Conservation (phyloP, 2,113 vertebrate species). For the Acrocephalus arundinaceus region DNA sequence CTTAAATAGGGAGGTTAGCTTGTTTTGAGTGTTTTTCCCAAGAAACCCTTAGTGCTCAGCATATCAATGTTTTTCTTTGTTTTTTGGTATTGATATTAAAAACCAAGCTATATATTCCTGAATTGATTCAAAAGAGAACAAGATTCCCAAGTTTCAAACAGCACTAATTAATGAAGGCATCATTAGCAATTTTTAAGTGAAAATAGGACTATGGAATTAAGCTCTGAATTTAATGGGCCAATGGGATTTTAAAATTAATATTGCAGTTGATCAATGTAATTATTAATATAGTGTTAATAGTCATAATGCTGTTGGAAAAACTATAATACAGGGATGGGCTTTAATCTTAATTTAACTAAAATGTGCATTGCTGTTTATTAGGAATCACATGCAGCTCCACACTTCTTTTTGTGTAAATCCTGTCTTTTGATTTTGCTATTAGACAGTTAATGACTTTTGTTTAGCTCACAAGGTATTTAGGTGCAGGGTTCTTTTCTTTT, state of each 20-base stretch:
- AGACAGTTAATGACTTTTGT: neutral
- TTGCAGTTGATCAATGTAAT: neutral
- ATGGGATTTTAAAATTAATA: neutral
- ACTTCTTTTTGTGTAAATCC: neutral
- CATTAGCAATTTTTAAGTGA: neutral
- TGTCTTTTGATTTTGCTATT: neutral
- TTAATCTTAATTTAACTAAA: neutral
- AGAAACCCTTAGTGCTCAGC: neutral
- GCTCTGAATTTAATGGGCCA: neutral
- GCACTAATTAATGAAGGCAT: neutral
- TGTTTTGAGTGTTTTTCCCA: fast-evolving
- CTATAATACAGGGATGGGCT: neutral
- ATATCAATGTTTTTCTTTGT: neutral
- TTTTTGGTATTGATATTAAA: neutral
- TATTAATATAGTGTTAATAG: neutral
- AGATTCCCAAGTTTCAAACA: neutral
- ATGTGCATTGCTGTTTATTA: neutral
- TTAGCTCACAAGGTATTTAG: neutral
- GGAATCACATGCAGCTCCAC: neutral
- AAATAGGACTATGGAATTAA: neutral
- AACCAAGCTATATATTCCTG: neutral
- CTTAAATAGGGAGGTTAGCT: neutral
- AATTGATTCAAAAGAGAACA: neutral
- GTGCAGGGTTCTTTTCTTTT: neutral
- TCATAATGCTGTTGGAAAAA: neutral